Evolutionary conservation across 2,888 invertebrate genomes (phyloP), one percentile per base, ranked within the genome.

Genomic region (Apodemia duryi): DNA sequence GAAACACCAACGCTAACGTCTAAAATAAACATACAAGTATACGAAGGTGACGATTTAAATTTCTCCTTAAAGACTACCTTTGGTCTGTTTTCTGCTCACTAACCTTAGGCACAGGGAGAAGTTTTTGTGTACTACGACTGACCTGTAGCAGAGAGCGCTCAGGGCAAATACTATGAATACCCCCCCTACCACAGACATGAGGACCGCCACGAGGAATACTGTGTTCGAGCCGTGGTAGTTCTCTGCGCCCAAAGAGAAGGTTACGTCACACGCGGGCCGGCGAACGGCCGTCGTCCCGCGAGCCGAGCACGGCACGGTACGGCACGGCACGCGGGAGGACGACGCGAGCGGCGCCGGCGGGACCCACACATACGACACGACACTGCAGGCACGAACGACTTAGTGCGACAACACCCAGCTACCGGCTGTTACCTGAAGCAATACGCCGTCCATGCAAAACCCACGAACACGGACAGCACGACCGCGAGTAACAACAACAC

Each of bases 91-190:
- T 95, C 96, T 96, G 96, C 96, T 95, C 96, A 97, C 97, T 97
- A 97, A 97, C 97, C 97, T 97, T 96, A 97, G 96, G 96, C 97
- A 97, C 95, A 97, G 96, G 96, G 96, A 97, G 97, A 97, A 96
- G 96, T 97, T 97, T 97, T 97, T 97, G 97, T 97, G 97, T 95
- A 97, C 97, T 96, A 97, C 97, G 95, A 97, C 97, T 97, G 97
- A 97, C 97, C 98, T 97, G 97, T 98, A 98, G 97, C 98, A 98
- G 95, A 98, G 96, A 94, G 98, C 98, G 96, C 98, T 96, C 95
- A 97, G 96, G 94, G 98, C 97, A 96, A 98, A 98, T 95, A 97
- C 95, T 94, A 98, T 95, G 96, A 98, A 98, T 95, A 98, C 98
- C 95, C 98, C 97, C 95, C 98, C 98, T 95, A 98, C 98, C 95